These are phyloP conservation scores for Thomomys bottae DNA, from an alignment of 2,113 vertebrate genomes.

Conservation along the genomic window DNA sequence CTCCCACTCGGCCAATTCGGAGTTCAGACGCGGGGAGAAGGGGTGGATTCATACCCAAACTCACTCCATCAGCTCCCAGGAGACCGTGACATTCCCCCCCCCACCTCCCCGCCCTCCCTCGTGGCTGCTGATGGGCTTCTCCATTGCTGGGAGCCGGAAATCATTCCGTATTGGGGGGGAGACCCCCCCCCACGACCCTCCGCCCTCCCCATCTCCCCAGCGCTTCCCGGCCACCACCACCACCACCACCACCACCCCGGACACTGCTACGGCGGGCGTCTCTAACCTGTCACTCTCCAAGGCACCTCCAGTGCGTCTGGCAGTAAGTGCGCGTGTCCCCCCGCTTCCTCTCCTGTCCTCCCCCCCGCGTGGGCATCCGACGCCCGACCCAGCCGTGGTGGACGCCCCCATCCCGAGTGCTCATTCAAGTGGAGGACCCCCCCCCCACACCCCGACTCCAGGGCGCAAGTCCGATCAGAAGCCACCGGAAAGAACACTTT, in stretches of 20 bases:
- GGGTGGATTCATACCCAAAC: neutral
- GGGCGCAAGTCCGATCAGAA: neutral
- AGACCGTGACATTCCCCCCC: no score
- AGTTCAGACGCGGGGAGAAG: neutral
- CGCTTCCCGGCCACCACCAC: no score
- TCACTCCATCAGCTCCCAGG: neutral
- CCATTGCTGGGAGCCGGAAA: neutral
- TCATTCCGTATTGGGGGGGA: neutral
- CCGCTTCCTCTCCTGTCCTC: neutral
- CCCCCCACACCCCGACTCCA: neutral
- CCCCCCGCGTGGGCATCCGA: neutral
- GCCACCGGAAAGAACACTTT: accelerated
- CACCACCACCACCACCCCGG: accelerated
- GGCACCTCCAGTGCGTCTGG: neutral
- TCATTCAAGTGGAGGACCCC: neutral
- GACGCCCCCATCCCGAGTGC: neutral
- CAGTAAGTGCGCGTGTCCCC: neutral
- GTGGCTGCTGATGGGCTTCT: neutral
- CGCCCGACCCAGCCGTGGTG: neutral
- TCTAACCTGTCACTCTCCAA: neutral
- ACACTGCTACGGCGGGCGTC: neutral
- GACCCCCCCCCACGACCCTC: neutral
- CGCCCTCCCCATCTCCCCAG: neutral
- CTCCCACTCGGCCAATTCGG: neutral
- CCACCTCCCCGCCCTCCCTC: no score